Conservation (phyloP, 2,113 vertebrate species). For the Sterrhoptilus dennistouni region DNA sequence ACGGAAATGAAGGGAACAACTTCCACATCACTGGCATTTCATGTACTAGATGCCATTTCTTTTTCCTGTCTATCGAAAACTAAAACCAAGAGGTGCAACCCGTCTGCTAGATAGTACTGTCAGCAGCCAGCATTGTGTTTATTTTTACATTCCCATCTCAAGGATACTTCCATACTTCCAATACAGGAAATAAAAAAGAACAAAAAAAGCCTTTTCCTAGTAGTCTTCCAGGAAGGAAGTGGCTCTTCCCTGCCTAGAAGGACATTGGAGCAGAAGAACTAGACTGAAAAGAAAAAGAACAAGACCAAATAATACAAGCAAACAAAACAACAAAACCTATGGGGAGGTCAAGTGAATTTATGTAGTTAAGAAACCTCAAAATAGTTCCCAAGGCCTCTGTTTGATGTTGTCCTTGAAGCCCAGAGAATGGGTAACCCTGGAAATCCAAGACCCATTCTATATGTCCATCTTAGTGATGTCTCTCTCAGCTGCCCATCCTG, state of each 20-base stretch:
- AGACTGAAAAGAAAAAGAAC: neutral
- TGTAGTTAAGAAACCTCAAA: neutral
- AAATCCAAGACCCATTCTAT: neutral
- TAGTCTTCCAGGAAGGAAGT: neutral
- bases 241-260: neutral
- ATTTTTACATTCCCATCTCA: neutral
- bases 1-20: neutral
- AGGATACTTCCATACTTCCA: neutral
- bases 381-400: neutral
- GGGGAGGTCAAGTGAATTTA: neutral
- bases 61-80: neutral
- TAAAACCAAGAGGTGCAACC: neutral
- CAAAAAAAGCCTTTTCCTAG: neutral
- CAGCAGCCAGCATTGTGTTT: neutral
- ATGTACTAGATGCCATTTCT: neutral
- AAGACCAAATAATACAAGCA: neutral
- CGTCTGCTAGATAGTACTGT: neutral
- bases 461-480: accelerated
- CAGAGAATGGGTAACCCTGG: neutral
- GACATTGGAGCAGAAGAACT: neutral
- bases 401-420: neutral
- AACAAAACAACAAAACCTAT: neutral
- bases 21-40: neutral
- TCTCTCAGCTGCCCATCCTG: neutral
- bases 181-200: neutral